Conservation (phyloP, 1,140 invertebrate species). For the Argopecten irradians region DNA sequence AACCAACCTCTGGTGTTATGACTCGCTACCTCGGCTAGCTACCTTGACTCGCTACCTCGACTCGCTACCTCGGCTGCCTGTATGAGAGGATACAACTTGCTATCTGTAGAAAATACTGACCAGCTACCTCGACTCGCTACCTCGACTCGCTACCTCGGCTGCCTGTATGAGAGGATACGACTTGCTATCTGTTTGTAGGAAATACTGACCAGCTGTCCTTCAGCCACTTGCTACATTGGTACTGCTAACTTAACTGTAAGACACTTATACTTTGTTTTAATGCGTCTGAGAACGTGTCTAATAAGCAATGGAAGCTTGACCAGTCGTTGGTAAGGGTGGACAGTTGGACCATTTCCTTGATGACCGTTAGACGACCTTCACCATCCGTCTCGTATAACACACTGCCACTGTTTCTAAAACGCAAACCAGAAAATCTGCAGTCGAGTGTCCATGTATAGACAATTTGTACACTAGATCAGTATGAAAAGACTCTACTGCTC, state of each 20-base stretch:
- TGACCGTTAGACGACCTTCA: background rate
- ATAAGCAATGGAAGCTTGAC: background rate
- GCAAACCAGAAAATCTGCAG: background rate
- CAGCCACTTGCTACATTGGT: background rate
- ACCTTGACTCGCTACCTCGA: no score
- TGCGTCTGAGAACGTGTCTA: background rate
- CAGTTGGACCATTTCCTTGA: background rate
- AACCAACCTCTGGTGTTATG: no score
- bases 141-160: no score
- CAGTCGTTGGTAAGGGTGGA: background rate
- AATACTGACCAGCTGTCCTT: background rate
- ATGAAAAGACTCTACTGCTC: no score
- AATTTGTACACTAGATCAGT: no score
- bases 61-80: no score
- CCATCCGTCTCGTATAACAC: background rate
- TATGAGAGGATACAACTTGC: background rate
- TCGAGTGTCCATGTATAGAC: no score
- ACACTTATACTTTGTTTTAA: slow-evolving; percentile 12
- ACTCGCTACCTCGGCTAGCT: no score
- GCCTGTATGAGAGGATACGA: background rate
- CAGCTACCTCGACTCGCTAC: no score
- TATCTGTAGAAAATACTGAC: no score
- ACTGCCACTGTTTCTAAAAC: background rate
- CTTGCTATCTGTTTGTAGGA: no score
- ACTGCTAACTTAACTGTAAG: background rate